A percentile compares a stretch with the other conserved stretches of the same genome.
Evolutionary conservation across 2,113 vertebrate genomes (phyloP).

Genomic region (Oceanodroma tethys): DNA sequence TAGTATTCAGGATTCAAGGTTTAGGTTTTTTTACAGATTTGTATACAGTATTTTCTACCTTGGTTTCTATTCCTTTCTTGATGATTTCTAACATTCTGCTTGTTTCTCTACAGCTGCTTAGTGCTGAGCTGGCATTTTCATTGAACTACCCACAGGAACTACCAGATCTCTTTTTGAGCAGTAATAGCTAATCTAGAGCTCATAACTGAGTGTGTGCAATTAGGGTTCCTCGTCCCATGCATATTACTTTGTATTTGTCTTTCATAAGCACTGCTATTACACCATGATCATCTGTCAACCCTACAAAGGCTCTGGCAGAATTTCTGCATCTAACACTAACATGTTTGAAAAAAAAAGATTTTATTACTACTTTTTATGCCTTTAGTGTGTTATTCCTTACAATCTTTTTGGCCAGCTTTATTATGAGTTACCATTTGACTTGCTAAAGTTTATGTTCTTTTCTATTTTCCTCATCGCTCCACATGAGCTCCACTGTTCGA

Average conservation of each 20-base stretch:
- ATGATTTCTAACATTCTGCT: not conserved
- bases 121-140: not conserved
- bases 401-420: not conserved
- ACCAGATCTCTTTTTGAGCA: not conserved
- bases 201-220: not conserved
- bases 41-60: not conserved
- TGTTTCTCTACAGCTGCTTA: not conserved
- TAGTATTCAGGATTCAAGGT: not conserved
- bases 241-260: not conserved
- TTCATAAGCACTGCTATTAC: not conserved
- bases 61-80: not conserved
- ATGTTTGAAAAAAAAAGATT: rapidly evolving
- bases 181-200: not conserved
- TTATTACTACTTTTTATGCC: not conserved
- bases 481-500: not conserved
- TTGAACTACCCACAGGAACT: not conserved
- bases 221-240: not conserved
- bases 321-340: not conserved
- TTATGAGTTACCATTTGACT: not conserved
- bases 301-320: not conserved
- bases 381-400: not conserved
- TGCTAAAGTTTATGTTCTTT: not conserved
- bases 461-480: not conserved
- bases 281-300: not conserved
- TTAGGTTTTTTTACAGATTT: not conserved